Evolutionary conservation across 2,113 vertebrate species (phyloP).

Genomic region (Hippocampus barbouri): DNA sequence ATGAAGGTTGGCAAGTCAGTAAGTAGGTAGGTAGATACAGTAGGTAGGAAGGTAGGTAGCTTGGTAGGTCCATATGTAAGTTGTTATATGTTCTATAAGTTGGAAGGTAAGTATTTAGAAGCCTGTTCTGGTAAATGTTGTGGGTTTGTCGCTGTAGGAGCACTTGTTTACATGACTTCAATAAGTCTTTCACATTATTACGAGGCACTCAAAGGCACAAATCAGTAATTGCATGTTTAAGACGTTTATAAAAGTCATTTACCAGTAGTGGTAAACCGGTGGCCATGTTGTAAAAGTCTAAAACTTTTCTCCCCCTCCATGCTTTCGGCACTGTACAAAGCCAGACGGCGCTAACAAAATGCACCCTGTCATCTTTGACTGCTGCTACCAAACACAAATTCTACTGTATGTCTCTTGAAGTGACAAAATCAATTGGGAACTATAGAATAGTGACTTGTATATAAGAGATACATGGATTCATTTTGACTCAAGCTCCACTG

Average conservation of each 20-base stretch:
- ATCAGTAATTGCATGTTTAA: constrained; percentile 11
- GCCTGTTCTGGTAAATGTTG: background rate
- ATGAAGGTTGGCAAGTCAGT: too few species aligned
- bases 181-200: background rate
- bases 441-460: background rate
- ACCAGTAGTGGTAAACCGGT: constrained; percentile 6
- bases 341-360: background rate
- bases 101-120: background rate
- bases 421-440: background rate
- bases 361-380: background rate
- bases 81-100: background rate
- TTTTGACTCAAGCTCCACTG: background rate
- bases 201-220: constrained; percentile 5
- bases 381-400: background rate
- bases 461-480: background rate
- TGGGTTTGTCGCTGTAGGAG: background rate
- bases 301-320: background rate
- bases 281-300: constrained; percentile 6
- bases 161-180: background rate
- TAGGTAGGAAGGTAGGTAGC: background rate
- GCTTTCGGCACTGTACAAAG: background rate
- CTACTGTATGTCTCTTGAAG: background rate
- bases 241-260: constrained; percentile 8
- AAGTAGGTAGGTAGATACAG: background rate
- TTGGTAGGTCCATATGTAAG: background rate